phyloP scores from a whole-genome alignment of 2,797 vertebrate genomes.

The Alauda arvensis region DNA sequence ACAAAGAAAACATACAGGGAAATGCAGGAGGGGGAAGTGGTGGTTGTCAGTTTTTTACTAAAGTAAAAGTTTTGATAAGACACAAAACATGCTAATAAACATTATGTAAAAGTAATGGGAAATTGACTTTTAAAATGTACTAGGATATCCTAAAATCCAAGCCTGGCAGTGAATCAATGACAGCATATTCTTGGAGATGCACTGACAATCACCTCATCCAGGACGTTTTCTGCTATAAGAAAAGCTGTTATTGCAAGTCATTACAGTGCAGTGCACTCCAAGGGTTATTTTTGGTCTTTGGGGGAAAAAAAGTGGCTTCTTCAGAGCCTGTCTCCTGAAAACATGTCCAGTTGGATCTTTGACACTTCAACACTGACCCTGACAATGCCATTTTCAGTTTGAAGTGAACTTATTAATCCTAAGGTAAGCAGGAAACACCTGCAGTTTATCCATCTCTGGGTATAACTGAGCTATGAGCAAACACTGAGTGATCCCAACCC shows the following conservation, averaged over 20 bases:
- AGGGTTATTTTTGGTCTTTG: neutral
- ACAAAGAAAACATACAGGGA: neutral
- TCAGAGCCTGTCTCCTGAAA: neutral
- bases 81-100: neutral
- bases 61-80: neutral
- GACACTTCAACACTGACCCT: neutral
- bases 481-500: neutral
- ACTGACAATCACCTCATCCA: neutral
- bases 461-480: neutral
- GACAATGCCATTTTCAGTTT: neutral
- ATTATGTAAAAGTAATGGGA: neutral
- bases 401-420: neutral
- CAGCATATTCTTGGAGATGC: neutral
- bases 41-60: neutral
- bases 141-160: neutral
- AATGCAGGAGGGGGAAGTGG: neutral
- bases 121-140: neutral
- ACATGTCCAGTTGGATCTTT: neutral
- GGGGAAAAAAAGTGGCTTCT: neutral
- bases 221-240: neutral
- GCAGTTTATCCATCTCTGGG: neutral
- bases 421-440: neutral
- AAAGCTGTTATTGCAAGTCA: neutral
- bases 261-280: neutral
- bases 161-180: neutral